Base-by-base conservation (phyloP, 1,140 invertebrate species). In the Brachionus angularis region DNA sequence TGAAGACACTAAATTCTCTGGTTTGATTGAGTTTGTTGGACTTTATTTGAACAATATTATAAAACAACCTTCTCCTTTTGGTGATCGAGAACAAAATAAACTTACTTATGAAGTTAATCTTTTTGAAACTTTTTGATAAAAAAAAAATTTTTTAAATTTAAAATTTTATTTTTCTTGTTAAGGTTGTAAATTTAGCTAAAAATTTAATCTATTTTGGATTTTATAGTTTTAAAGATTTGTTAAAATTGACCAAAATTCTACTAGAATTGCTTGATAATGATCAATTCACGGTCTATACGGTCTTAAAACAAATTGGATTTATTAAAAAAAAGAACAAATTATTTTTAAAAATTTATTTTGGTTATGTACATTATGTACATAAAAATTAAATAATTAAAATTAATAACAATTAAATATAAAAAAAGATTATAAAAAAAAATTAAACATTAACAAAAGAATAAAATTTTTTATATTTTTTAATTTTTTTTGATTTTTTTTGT, bases 131-230 rank as follows among this genome's bases (percentile, higher is more conserved):
- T n/a, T 61, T 18, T 46, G 2, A 55, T 52, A 34, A 46, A 12
- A 70, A 33, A 49, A 16, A n/a, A 31, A n/a, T 18, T 39, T 39
- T 39, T 25, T 21, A 49, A 21, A 25, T 18, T 53, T 36, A 8
- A 31, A 69, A 21, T 23, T 69, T 39, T 52, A 34, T 58, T 62
- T 76, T 58, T 53, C 76, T 75, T 73, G 79, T 85, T 74, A 76
- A 94, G 91, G 94, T 98, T 18, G 93, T 99, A 1, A 98, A 96
- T 81, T 80, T 99, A 67, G 94, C 94, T 5, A 86, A 93, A 73
- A 91, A 98, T 77, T 83, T 99, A 72, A 96, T 98, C 52, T 96
- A 97, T 79, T 99, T 99, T 84, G 96, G 96, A 21, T 99, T 98
- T 84, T 96, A 92, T 83, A 93, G 91, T 80, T 98, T 98, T 80